Evolutionary conservation across 2,113 vertebrate genomes (phyloP).

Genomic region (Arothron firmamentum): DNA sequence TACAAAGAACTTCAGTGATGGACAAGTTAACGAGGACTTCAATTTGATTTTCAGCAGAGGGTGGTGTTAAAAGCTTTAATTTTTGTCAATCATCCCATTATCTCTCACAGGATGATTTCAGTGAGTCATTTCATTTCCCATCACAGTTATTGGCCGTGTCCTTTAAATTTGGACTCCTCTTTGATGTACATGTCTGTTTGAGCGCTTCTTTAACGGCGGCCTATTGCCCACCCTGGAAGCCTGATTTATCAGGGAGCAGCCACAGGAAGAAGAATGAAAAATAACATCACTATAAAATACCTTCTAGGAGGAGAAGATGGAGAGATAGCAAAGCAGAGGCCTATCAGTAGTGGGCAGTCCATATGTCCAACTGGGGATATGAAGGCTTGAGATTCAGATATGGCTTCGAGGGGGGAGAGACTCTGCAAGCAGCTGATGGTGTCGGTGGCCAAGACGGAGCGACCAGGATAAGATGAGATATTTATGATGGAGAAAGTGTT

Average conservation of each 20-base stretch:
- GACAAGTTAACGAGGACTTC: too few species aligned
- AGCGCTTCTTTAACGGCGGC: slow-evolving; percentile 30
- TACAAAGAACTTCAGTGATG: too few species aligned
- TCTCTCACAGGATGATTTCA: slow-evolving; percentile 14
- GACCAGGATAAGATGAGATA: slow-evolving; percentile 57
- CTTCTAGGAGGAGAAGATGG: slow-evolving; percentile 29
- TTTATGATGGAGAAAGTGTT: slow-evolving; percentile 51
- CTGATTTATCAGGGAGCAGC: slow-evolving; percentile 19
- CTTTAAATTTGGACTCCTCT: slow-evolving; percentile 11
- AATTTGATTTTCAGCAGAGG: too few species aligned
- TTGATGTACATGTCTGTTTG: slow-evolving; percentile 30
- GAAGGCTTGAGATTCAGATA: slow-evolving; percentile 45
- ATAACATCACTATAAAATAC: slow-evolving; percentile 33
- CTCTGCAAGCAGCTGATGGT: slow-evolving; percentile 39
- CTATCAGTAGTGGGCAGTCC: slow-evolving; percentile 44
- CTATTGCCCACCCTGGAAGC: slow-evolving; percentile 27
- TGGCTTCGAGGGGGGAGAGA: slow-evolving; percentile 29
- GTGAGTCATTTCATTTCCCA: slow-evolving; percentile 17
- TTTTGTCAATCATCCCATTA: slow-evolving; percentile 9
- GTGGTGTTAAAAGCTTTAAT: slow-evolving; percentile 9
- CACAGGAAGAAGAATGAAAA: slow-evolving; percentile 27
- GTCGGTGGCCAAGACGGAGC: slow-evolving; percentile 33
- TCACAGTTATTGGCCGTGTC: not conserved
- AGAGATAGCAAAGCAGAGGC: slow-evolving; percentile 37
- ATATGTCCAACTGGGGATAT: slow-evolving; percentile 36